Conservation (phyloP, 2,888 invertebrate genomes). For the Drosophila austrosaltans region DNA sequence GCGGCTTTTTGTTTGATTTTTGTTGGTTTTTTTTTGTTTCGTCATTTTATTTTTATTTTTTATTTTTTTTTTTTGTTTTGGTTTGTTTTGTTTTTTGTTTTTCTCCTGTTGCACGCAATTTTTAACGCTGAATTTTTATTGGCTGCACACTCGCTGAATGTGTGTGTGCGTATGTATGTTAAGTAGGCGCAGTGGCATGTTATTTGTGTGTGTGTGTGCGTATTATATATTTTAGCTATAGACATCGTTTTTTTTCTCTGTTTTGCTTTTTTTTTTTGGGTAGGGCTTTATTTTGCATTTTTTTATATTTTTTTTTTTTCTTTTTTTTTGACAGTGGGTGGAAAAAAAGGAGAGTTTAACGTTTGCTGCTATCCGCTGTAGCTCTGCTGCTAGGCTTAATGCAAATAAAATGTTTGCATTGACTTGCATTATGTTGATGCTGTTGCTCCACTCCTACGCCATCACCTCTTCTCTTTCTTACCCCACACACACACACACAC, state of each 20-base stretch:
- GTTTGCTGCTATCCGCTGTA: slow-evolving; percentile 31
- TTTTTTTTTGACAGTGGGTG: slow-evolving; percentile 5
- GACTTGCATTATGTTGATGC: slow-evolving; percentile 79
- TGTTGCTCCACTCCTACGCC: slow-evolving; percentile 23
- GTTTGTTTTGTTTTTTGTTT: slow-evolving; percentile 61
- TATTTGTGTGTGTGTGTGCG: slow-evolving; percentile 58
- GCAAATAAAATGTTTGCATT: slow-evolving; percentile 81
- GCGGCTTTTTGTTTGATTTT: slow-evolving; percentile 35
- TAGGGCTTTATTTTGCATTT: slow-evolving; percentile 50
- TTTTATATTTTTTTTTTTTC: slow-evolving; percentile 13
- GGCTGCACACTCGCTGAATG: slow-evolving; percentile 73
- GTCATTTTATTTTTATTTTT: slow-evolving; percentile 50
- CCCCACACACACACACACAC: neutral
- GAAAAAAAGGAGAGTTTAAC: neutral
- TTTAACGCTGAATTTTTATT: slow-evolving; percentile 83
- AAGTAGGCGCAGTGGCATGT: slow-evolving; percentile 71
- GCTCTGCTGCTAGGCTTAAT: slow-evolving; percentile 58
- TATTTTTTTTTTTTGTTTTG: slow-evolving; percentile 55
- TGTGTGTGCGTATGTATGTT: slow-evolving; percentile 56
- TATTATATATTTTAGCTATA: slow-evolving; percentile 73
- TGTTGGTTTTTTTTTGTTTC: slow-evolving; percentile 36
- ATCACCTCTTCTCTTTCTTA: slow-evolving; percentile 2
- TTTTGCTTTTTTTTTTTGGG: slow-evolving; percentile 45
- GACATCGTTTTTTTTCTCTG: slow-evolving; percentile 43
- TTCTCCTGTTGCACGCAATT: slow-evolving; percentile 77